Percentiles rank a stretch among this genome's conserved stretches.
Conservation (phyloP, 2,797 vertebrate genomes). For the Nyctalus aviator region DNA sequence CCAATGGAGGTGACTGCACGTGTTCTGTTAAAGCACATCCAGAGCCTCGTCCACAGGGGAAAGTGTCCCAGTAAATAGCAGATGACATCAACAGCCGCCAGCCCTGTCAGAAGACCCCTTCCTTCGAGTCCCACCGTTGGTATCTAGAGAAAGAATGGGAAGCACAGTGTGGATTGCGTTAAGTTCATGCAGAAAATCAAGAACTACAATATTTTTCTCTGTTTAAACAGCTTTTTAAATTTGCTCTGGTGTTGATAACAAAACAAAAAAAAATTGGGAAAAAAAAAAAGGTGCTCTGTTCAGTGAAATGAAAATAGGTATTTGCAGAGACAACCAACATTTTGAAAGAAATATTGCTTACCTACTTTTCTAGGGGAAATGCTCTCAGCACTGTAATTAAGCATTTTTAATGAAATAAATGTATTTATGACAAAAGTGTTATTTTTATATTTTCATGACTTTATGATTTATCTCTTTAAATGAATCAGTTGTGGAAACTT, state of each 20-base stretch:
- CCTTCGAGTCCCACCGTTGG: not conserved
- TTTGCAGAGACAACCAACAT: constrained; percentile 77
- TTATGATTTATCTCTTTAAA: constrained; percentile 24
- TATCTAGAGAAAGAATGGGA: not conserved
- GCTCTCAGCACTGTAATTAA: constrained; percentile 86
- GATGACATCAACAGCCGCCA: not conserved
- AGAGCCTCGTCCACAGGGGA: not conserved
- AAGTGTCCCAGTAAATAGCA: not conserved
- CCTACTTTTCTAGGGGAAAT: constrained; percentile 86
- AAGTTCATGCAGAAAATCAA: constrained; percentile 70
- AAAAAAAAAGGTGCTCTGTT: constrained; percentile 80
- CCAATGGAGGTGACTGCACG: not conserved
- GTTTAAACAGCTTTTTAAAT: constrained; percentile 87
- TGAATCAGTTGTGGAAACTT: not conserved
- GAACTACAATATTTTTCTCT: constrained; percentile 87
- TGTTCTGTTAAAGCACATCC: not conserved
- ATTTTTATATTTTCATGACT: constrained; percentile 21
- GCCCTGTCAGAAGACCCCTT: not conserved
- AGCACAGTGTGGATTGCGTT: constrained; percentile 34
- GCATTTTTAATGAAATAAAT: constrained; percentile 89
- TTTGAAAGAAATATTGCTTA: constrained; percentile 83
- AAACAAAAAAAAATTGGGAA: constrained; percentile 82
- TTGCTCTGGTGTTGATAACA: constrained; percentile 89
- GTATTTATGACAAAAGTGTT: constrained; percentile 86
- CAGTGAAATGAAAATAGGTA: constrained; percentile 80